Base-by-base conservation (phyloP, 1,140 invertebrate genomes). In the Saxidomus purpurata region DNA sequence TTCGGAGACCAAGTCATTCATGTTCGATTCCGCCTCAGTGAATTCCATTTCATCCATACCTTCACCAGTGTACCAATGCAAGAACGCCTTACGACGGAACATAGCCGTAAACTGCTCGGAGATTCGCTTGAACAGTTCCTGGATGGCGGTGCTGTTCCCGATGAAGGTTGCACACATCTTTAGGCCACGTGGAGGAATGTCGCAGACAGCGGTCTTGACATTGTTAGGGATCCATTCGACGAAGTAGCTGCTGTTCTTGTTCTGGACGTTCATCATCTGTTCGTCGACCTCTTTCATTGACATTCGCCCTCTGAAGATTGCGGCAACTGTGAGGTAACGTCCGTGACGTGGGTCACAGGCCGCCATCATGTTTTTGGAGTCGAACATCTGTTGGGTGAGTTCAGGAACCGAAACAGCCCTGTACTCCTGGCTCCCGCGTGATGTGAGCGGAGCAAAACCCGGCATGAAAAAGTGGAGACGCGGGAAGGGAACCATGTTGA, bases 171-270 rank as follows among this genome's bases (percentile, higher is more conserved):
- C 97, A 0, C 98, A 98, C 98, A 99, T 99, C 94, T 98, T 98
- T 11, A 99, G 96, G 59, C 98, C 98, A 93, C 98, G 96, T 40
- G 98, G 98, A 87, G 98, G 98, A 94, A 99, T 99, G 95, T 99
- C 98, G 95, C 98, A 99, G 28, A 98, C 98, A 67, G 98, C 98
- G n/a, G 97, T 98, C 96, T 98, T 98, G 0, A 98, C 97, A 93
- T 98, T 99, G 96, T 98, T 98, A 8, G 98, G 98, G 93, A 98
- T 98, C 98, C 98, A 99, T 96, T 98, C 98, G 49, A 99, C 98
- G 94, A 99, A 98, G 96, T 98, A 98, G 92, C 97, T 97, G 95
- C 93, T 95, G 91, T 95, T 95, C 92, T 95, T 95, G 91, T 95
- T 95, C 92, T 95, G 94, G 36, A 95, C 93, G 83, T 95, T 94